Evolutionary conservation across 2,113 vertebrate genomes (phyloP), one percentile per base, ranked within the genome.

Genomic region (Zosterops pallidus): DNA sequence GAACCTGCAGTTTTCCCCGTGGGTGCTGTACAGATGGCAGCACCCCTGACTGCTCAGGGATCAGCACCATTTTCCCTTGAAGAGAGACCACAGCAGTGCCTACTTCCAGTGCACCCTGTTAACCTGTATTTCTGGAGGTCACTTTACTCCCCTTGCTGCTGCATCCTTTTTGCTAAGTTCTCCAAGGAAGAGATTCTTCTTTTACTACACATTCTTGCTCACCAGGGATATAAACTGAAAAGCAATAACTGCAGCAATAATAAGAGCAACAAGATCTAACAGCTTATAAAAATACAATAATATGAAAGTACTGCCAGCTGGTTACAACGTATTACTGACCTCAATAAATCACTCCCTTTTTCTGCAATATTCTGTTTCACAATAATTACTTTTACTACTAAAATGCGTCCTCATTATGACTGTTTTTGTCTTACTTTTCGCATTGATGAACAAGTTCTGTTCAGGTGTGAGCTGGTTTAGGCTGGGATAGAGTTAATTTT

Each of bases 1-100:
- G 0, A 47, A 29, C 26, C 20, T 41, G 29, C 3, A 0, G 17
- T 10, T 52, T 12, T 44, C 28, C 13, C 68, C 42, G 4, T 2
- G 1, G 14, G 19, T 49, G 20, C 52, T 11, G 4, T 17, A 11
- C 33, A 71, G 37, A 42, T 1, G 2, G 35, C 87, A 59, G 23
- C 60, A 75, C 29, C 49, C n/a, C 25, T n/a, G 26, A 19, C 25
- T 33, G 21, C 1, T 1, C 17, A 17, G 5, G 41, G 3, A 10
- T 19, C 16, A n/a, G 33, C 55, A 52, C 13, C 14, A 3, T 2
- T 60, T 15, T 9, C 7, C 68, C 35, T 44, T 50, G 47, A 46
- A 42, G 23, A 75, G 39, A 39, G 12, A 62, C 11, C 28, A 15
- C 0, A 2, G 42, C 20, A 41, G 29, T 22, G 44, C 41, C 22